Conservation (phyloP, 2,113 vertebrate species). For the Corythornis cristatus region DNA sequence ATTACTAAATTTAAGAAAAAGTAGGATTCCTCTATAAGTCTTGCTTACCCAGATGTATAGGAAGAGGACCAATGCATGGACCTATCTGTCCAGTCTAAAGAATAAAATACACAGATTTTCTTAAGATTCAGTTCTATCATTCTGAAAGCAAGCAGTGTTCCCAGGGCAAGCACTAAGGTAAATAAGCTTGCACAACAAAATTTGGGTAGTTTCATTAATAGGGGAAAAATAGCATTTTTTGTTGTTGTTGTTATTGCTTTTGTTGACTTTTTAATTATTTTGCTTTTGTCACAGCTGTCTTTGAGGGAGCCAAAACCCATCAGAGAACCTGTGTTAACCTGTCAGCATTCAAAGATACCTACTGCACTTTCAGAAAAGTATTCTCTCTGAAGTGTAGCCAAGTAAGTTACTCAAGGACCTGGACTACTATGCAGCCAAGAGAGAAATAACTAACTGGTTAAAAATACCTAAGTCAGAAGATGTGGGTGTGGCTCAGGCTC, state of each 20-base stretch:
- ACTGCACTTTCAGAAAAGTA: neutral
- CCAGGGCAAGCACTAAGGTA: neutral
- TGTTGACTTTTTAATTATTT: neutral
- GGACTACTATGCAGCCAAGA: neutral
- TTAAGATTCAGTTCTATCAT: neutral
- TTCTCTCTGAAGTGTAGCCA: neutral
- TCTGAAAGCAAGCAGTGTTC: neutral
- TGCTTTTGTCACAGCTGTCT: neutral
- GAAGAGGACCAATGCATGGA: neutral
- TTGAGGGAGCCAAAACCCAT: neutral
- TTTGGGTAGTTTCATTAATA: neutral
- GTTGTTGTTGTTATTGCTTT: neutral
- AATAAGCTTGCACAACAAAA: neutral
- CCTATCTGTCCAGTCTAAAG: fast-evolving
- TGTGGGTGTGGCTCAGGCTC: neutral
- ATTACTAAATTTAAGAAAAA: neutral
- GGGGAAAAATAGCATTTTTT: neutral
- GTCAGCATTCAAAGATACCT: neutral
- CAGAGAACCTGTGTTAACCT: neutral
- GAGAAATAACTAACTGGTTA: neutral
- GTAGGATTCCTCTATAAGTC: neutral
- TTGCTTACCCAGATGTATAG: neutral
- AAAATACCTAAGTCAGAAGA: neutral
- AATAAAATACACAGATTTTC: fast-evolving
- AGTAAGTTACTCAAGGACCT: neutral